Evolutionary conservation across 2,888 invertebrate species (phyloP), one percentile per base, ranked within the genome.

Genomic region (Gnatocerus cornutus): DNA sequence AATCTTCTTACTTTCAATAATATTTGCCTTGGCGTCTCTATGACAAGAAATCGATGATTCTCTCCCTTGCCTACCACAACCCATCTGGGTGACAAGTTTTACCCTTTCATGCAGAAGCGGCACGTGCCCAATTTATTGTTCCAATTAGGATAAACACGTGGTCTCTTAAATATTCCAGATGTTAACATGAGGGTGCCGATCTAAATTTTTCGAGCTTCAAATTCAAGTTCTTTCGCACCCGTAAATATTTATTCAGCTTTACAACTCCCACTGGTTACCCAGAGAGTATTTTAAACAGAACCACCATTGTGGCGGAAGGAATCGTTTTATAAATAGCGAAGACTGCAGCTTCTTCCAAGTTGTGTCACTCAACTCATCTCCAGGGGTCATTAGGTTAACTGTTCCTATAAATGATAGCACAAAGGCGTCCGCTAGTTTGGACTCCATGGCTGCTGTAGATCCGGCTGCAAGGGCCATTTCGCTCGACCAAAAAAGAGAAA

Each of bases 371-470:
- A 55, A 53, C 53, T 59, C 64, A 29, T 52, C 53, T 53, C 64
- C 64, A 45, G 53, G 43, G 64, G 64, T 64, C 64, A 64, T 64
- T 55, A 45, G 64, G 64, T 64, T 64, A 64, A 64, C 55, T 64
- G 62, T 52, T 52, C 33, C 27, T 62, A 52, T 62, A 52, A 50
- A 43, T 41, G 52, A 29, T 41, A 39, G 21, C 14, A 39, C 13
- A n/a, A 30, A 14, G 1, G 10, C 8, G 27, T 30, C 29, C 21
- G 21, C 21, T 21, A 21, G 2, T 21, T 21, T 21, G 21, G 21
- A 21, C 21, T 21, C 2, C n/a, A n/a, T n/a, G n/a, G n/a, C n/a
- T n/a, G n/a, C n/a, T n/a, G n/a, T n/a, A 21, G 21, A 21, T 21
- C 21, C 21, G 21, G 21, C 21, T 21, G 2, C 2, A 21, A 21